phyloP scores from a whole-genome alignment of 2,797 vertebrate species.

The Trichosurus vulpecula region DNA sequence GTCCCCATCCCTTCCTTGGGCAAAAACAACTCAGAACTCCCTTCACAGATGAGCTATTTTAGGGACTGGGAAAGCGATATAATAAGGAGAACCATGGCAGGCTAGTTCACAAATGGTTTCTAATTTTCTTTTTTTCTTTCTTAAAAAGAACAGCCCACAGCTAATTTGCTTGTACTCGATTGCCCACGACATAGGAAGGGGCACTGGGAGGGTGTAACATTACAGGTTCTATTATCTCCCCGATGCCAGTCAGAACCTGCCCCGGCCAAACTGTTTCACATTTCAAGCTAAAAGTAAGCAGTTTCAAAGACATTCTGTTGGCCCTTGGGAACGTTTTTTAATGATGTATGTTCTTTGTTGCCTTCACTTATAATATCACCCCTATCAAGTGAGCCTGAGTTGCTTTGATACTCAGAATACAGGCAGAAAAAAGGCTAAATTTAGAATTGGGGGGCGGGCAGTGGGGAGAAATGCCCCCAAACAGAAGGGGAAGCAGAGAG shows the following conservation, averaged over 20 bases:
- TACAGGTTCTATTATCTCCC: conserved; percentile 52
- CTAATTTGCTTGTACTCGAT: conserved; percentile 57
- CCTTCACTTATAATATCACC: conserved; percentile 24
- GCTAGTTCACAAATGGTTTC: conserved; percentile 46
- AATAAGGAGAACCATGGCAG: background rate
- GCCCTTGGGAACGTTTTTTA: conserved; percentile 69
- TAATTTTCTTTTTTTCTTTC: conserved; percentile 57
- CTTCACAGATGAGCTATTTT: conserved; percentile 20
- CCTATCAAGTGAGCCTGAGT: conserved; percentile 50
- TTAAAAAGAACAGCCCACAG: conserved; percentile 56
- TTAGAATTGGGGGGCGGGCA: conserved; percentile 41
- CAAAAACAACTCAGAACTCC: conserved; percentile 25
- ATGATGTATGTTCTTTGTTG: conserved; percentile 61
- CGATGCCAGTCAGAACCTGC: background rate
- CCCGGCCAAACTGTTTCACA: conserved; percentile 3
- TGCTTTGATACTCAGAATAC: conserved; percentile 44
- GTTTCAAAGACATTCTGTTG: conserved; percentile 74
- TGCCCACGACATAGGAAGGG: conserved; percentile 56
- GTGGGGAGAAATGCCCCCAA: background rate
- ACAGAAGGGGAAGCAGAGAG: conserved; percentile 37
- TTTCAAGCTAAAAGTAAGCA: conserved; percentile 46
- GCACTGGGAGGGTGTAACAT: background rate
- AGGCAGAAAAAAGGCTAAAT: conserved; percentile 49
- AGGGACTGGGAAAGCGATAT: background rate
- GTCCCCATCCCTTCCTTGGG: background rate